phyloP scores from a whole-genome alignment of 2,888 invertebrate genomes.

The Prenolepis imparis region DNA sequence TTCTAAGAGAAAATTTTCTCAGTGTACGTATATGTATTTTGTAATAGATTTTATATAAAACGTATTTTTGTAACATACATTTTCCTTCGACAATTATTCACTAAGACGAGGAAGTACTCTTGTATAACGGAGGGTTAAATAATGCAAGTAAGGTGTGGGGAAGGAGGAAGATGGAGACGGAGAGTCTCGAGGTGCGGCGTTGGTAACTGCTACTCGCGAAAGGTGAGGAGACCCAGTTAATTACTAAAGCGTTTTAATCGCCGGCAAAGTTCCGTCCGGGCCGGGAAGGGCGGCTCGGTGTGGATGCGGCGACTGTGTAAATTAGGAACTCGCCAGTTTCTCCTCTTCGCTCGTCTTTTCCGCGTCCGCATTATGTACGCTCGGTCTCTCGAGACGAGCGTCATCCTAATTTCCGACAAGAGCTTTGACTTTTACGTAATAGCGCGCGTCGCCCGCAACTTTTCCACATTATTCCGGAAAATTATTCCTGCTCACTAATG shows the following conservation, averaged over 20 bases:
- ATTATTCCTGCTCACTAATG: conserved; percentile 9
- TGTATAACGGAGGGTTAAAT: conserved; percentile 24
- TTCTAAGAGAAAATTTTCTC: too few species aligned
- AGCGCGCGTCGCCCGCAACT: conserved; percentile 30
- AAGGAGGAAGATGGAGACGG: conserved; percentile 12
- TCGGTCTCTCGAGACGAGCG: conserved; percentile 47
- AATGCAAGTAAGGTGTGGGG: conserved; percentile 32
- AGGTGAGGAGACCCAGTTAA: conserved; percentile 86
- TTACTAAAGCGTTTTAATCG: conserved; percentile 87
- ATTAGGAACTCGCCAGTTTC: conserved; percentile 83
- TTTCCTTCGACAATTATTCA: conserved; percentile 4
- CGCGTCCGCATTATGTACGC: conserved; percentile 55
- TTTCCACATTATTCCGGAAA: conserved; percentile 8
- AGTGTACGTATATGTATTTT: too few species aligned
- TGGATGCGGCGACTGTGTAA: conserved; percentile 83
- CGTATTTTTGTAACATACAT: not conserved
- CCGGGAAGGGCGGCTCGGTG: conserved; percentile 75
- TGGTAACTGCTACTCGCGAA: conserved; percentile 83
- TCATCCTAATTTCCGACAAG: conserved; percentile 50
- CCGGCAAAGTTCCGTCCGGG: conserved; percentile 83
- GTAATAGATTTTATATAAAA: not conserved
- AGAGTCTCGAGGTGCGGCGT: conserved; percentile 59
- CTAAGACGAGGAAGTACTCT: not conserved
- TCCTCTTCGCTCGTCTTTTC: conserved; percentile 56
- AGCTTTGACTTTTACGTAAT: conserved; percentile 52